Conservation (phyloP, 1,140 invertebrate genomes). For the Drosophila cardini region DNA sequence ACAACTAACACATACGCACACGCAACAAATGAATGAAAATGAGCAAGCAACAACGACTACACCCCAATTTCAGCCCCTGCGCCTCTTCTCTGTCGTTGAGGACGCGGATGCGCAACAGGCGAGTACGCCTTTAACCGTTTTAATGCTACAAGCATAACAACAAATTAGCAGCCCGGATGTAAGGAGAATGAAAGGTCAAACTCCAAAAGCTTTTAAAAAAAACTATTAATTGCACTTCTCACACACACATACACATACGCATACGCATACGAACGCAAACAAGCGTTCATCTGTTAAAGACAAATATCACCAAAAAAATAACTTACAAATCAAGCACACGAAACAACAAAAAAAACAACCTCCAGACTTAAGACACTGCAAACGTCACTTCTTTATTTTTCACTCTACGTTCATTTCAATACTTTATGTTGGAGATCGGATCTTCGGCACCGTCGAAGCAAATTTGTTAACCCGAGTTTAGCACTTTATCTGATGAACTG, state of each 20-base stretch:
- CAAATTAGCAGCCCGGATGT: slow-evolving; percentile 30
- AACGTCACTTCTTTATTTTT: slow-evolving; percentile 63
- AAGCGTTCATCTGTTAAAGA: slow-evolving; percentile 22
- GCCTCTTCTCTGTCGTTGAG: not conserved
- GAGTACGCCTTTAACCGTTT: slow-evolving; percentile 44
- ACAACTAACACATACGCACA: slow-evolving; percentile 39
- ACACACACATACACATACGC: slow-evolving; percentile 20
- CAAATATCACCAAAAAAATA: slow-evolving; percentile 45
- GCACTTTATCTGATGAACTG: slow-evolving; percentile 2
- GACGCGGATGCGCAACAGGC: slow-evolving; percentile 51
- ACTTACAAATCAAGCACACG: slow-evolving; percentile 50
- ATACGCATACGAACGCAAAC: not conserved
- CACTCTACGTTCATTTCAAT: slow-evolving; percentile 53
- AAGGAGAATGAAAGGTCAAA: slow-evolving; percentile 44
- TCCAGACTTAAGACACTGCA: slow-evolving; percentile 53
- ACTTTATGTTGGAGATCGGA: slow-evolving; percentile 49
- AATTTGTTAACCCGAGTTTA: slow-evolving; percentile 13
- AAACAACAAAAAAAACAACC: slow-evolving; percentile 47
- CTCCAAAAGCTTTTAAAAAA: slow-evolving; percentile 34
- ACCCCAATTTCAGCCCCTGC: slow-evolving; percentile 59
- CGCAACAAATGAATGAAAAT: slow-evolving; percentile 70
- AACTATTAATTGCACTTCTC: slow-evolving; percentile 5
- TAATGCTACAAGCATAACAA: slow-evolving; percentile 45
- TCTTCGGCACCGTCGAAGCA: slow-evolving; percentile 28
- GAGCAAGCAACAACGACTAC: slow-evolving; percentile 52